A percentile compares a stretch with the other conserved stretches of the same genome.
These are phyloP conservation scores for Netelia inedita DNA, from an alignment of 2,888 invertebrate species.

Conservation along the genomic window DNA sequence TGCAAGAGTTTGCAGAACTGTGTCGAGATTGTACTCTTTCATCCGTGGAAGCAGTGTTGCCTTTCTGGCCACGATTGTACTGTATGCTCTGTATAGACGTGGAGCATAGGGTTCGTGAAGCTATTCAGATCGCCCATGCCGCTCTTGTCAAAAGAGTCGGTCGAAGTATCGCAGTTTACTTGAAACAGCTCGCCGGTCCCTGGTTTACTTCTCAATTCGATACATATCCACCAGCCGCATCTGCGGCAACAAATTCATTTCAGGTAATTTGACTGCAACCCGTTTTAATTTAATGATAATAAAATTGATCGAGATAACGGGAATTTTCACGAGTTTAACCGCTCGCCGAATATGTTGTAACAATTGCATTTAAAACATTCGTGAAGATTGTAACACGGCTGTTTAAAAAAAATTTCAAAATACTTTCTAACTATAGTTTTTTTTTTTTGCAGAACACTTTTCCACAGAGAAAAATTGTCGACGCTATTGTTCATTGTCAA, in stretches of 20 bases:
- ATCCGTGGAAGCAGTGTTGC: slow-evolving; percentile 90
- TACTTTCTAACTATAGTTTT: slow-evolving; percentile 44
- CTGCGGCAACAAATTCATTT: slow-evolving; percentile 90
- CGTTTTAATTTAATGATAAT: not conserved
- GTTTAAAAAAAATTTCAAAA: slow-evolving; percentile 10
- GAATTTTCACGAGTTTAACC: no score
- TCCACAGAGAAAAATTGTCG: slow-evolving; percentile 91
- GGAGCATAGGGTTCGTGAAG: slow-evolving; percentile 94
- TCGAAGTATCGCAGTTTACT: slow-evolving; percentile 91
- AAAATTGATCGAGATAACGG: no score
- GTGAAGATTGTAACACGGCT: not conserved
- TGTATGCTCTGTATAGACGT: slow-evolving; percentile 91
- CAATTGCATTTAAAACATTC: not conserved
- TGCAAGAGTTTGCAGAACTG: slow-evolving; percentile 92
- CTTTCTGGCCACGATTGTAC: slow-evolving; percentile 94
- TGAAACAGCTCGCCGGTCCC: slow-evolving; percentile 92
- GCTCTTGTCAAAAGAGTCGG: slow-evolving; percentile 89
- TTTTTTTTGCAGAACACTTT: slow-evolving; percentile 89
- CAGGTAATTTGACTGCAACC: slow-evolving; percentile 82
- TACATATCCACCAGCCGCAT: slow-evolving; percentile 93
- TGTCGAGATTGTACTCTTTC: slow-evolving; percentile 89
- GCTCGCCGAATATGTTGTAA: no score
- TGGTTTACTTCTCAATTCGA: slow-evolving; percentile 96
- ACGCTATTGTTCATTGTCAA: slow-evolving; percentile 94
- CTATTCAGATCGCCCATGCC: slow-evolving; percentile 91